Percentiles rank a stretch among this genome's conserved stretches.
These are phyloP conservation scores for Montipora cactus DNA, from an alignment of 64 coral and sea anemone genomes.

Conservation along the genomic window DNA sequence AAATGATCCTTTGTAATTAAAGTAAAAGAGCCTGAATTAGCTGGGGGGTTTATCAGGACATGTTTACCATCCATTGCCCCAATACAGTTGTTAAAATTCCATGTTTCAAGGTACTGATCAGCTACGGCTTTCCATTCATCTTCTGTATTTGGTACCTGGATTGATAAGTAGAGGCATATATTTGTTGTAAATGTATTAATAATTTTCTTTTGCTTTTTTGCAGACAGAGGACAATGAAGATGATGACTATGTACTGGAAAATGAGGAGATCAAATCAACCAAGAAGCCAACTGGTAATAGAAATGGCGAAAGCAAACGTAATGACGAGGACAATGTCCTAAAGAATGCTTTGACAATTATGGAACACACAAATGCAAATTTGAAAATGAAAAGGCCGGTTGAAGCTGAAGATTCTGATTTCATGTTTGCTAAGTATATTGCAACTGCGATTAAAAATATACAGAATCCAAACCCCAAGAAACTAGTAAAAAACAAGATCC, in stretches of 20 bases:
- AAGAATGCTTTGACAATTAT: neutral
- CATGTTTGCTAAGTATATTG: neutral
- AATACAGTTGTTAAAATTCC: constrained; percentile 47
- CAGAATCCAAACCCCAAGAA: neutral
- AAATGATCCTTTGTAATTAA: constrained; percentile 49
- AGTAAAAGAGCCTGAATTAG: constrained; percentile 52
- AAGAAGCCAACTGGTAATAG: neutral
- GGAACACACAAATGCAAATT: neutral
- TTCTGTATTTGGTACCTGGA: constrained; percentile 34
- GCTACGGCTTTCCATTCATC: constrained; percentile 51
- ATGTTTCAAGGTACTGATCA: constrained; percentile 33
- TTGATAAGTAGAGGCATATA: neutral
- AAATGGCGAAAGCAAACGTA: neutral
- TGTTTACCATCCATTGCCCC: constrained; percentile 8
- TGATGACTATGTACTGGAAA: neutral
- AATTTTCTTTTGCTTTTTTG: neutral
- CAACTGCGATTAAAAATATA: neutral
- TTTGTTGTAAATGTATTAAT: neutral
- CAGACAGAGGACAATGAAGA: neutral
- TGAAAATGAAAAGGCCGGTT: neutral
- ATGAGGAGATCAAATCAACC: neutral
- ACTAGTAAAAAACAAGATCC: neutral
- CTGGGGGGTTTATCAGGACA: constrained; percentile 19
- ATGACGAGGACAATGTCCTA: neutral
- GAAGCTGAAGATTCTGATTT: neutral